Conservation (phyloP, 2,888 invertebrate species). For the Cylindroiulus punctatus region DNA sequence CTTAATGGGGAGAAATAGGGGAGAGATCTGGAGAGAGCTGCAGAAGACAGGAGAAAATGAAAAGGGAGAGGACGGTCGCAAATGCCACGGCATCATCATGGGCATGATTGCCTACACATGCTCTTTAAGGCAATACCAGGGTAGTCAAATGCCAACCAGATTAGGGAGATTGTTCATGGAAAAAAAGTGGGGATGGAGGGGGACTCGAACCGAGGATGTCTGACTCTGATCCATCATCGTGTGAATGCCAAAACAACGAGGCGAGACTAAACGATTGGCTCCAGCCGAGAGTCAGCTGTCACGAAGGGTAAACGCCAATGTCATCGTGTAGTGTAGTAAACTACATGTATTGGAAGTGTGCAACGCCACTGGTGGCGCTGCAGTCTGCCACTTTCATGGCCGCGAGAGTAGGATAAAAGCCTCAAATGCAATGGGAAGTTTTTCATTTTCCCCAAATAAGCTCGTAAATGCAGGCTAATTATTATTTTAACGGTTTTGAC, state of each 20-base stretch:
- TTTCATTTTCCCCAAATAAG: too few relatives aligned
- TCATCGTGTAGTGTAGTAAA: not conserved
- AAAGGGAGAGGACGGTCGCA: not conserved
- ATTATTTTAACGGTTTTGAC: too few relatives aligned
- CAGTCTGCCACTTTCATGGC: too few relatives aligned
- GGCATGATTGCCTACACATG: conserved; percentile 10
- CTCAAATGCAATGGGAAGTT: too few relatives aligned
- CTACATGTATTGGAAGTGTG: too few relatives aligned
- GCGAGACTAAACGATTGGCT: conserved; percentile 1
- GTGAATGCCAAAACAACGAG: conserved; percentile 1
- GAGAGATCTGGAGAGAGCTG: not conserved
- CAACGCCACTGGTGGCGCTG: too few relatives aligned
- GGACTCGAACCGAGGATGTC: not conserved
- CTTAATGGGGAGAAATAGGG: not conserved
- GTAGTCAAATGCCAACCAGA: not conserved
- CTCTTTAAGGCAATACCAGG: not conserved
- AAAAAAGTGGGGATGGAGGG: not conserved
- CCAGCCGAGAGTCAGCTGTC: not conserved
- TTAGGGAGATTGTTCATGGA: not conserved
- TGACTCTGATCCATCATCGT: not conserved
- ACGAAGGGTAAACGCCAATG: not conserved
- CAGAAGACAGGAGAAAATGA: conserved; percentile 18
- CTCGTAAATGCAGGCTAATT: too few relatives aligned
- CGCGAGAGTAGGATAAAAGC: too few relatives aligned
- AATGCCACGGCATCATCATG: not conserved